A percentile compares a stretch with the other conserved stretches of the same genome.
Conservation (phyloP, 1,140 invertebrate genomes). For the Phthorimaea operculella region DNA sequence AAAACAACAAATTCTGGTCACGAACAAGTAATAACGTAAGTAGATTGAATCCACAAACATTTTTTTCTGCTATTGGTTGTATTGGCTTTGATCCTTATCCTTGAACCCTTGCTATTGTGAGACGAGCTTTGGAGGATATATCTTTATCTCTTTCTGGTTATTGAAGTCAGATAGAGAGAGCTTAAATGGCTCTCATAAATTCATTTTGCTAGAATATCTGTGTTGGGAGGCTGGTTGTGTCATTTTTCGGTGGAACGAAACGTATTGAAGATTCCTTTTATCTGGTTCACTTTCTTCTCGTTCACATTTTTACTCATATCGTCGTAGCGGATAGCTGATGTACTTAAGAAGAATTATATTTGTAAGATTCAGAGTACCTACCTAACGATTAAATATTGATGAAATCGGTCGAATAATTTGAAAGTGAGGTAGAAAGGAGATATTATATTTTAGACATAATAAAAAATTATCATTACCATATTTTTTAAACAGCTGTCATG, state of each 20-base stretch:
- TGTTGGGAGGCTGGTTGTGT: conserved; percentile 22
- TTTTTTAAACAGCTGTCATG: too few species aligned
- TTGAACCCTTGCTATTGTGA: conserved; percentile 13
- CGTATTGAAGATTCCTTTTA: conserved; percentile 15
- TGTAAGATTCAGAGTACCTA: too few species aligned
- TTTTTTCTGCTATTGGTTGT: conserved; percentile 33
- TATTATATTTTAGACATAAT: too few species aligned
- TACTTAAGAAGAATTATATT: too few species aligned
- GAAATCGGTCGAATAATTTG: too few species aligned
- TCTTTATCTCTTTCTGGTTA: conserved; percentile 15
- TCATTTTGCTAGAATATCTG: conserved; percentile 14
- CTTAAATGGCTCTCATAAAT: conserved; percentile 9
- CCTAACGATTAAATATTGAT: too few species aligned
- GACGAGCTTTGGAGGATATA: conserved; percentile 14
- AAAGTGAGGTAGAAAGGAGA: too few species aligned
- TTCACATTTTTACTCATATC: conserved; percentile 7
- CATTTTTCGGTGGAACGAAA: conserved; percentile 23
- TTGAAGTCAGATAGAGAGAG: conserved; percentile 13
- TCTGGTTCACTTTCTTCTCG: conserved; percentile 14
- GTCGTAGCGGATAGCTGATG: too few species aligned
- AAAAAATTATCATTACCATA: too few species aligned
- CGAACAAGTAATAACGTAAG: conserved; percentile 39
- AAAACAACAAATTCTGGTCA: conserved; percentile 29
- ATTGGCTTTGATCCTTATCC: conserved; percentile 38
- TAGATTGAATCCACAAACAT: conserved; percentile 41